Evolutionary conservation across 2,797 vertebrate genomes (phyloP).

Genomic region (Brachyrhaphis roseni): DNA sequence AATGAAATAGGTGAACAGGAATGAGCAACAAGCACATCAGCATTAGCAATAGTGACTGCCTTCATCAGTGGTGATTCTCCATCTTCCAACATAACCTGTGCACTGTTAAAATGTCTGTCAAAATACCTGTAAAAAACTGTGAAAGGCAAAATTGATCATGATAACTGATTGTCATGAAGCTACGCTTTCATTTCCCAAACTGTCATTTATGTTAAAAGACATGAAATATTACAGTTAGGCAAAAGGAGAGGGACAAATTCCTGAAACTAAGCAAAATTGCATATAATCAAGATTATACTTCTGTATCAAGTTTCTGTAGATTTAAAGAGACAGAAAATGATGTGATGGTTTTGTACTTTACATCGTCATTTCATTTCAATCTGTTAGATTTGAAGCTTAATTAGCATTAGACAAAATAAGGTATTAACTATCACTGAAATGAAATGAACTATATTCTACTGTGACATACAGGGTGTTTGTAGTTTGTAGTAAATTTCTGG

Average conservation of each 20-base stretch:
- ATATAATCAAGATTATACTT: not conserved
- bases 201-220: not conserved
- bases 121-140: not conserved
- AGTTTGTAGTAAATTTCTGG: not conserved
- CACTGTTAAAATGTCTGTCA: not conserved
- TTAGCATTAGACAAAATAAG: not conserved
- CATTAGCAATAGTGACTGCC: not conserved
- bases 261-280: not conserved
- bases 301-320: not conserved
- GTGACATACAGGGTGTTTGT: not conserved
- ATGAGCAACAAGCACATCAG: not conserved
- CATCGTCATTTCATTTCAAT: not conserved
- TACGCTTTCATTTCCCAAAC: not conserved
- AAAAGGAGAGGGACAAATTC: not conserved
- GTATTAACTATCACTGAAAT: not conserved
- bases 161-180: not conserved
- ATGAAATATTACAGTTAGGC: not conserved
- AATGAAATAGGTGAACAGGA: too few species aligned
- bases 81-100: not conserved
- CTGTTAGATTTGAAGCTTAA: not conserved
- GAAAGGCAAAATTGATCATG: not conserved
- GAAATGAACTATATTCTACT: not conserved
- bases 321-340: not conserved
- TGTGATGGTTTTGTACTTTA: not conserved
- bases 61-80: not conserved